Evolutionary conservation across 2,888 invertebrate species (phyloP), one percentile per base, ranked within the genome.

Genomic region (Dicycla oo): DNA sequence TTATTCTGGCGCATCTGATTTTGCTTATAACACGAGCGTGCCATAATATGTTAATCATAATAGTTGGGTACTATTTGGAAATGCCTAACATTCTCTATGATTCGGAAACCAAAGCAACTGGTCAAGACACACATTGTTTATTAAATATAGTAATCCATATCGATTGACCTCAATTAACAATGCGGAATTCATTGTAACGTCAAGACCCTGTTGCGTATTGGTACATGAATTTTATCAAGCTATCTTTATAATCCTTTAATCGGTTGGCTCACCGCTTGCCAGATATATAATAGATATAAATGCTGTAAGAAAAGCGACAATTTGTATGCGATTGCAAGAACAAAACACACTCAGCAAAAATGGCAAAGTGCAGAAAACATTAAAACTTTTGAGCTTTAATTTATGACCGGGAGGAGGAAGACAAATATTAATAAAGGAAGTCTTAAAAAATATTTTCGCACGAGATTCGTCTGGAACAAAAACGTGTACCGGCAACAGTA

Each of bases 191-290:
- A 26, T 63, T 69, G 20, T 66, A 60, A 51, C 45, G 60, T 63
- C 20, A 64, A 38, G 15, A 69, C 73, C 73, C 45, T 68, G 51
- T 74, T 73, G 40, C 68, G 80, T 78, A 64, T 63, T 54, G 40
- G 18, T 76, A 69, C 40, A 65, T 73, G 56, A 83, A 81, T 77
- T 34, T 83, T 80, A 83, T 81, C 69, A 58, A 72, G 56, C 40
- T 73, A 75, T 78, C 70, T 69, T 70, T 68, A 65, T 76, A 81
- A 86, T 81, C 66, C 81, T 66, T 53, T 57, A 75, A 83, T 85
- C 75, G 63, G 30, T 68, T 69, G 53, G 53, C 45, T 43, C 47
- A 65, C 54, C 51, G 62, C 47, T 69, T 51, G 56, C 62, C 56
- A 72, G 56, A 67, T 23, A 51, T n/a, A 69, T 63, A 64, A 69